phyloP scores from a whole-genome alignment of 53 echinoderm and acorn worm genomes.

The Hippasteria phrygiana region DNA sequence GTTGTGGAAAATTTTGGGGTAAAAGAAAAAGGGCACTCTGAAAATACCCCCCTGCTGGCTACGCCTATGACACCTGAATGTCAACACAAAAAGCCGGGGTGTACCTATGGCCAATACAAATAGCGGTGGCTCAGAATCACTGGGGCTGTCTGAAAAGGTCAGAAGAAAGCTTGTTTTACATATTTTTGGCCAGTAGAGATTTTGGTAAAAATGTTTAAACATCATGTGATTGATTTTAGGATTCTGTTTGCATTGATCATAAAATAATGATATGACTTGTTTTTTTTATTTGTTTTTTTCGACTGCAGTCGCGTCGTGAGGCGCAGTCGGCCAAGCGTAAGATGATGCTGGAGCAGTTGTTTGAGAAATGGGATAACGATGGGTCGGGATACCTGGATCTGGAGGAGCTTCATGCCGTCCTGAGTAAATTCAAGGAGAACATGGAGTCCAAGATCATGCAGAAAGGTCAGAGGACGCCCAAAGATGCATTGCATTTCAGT shows the following conservation, averaged over 20 bases:
- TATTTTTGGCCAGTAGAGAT: too few relatives aligned
- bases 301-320: constrained; percentile 78
- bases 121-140: too few relatives aligned
- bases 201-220: too few relatives aligned
- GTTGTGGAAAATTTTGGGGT: too few relatives aligned
- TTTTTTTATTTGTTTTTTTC: neutral
- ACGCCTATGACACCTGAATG: too few relatives aligned
- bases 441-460: constrained; percentile 93
- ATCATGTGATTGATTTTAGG: neutral
- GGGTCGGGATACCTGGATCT: constrained; percentile 96
- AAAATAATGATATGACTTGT: neutral
- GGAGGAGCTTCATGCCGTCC: constrained; percentile 92
- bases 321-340: constrained; percentile 85
- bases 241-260: neutral
- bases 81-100: too few relatives aligned
- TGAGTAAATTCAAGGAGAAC: constrained; percentile 98
- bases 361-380: constrained; percentile 99
- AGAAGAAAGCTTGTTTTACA: too few relatives aligned
- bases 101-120: too few relatives aligned
- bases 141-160: too few relatives aligned
- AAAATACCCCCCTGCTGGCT: too few relatives aligned
- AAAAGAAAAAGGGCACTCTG: too few relatives aligned
- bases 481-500: neutral
- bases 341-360: constrained; percentile 87
- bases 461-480: constrained; percentile 74